These are phyloP conservation scores for Microtus richardsoni DNA, from an alignment of 2,113 vertebrate species.

Conservation along the genomic window DNA sequence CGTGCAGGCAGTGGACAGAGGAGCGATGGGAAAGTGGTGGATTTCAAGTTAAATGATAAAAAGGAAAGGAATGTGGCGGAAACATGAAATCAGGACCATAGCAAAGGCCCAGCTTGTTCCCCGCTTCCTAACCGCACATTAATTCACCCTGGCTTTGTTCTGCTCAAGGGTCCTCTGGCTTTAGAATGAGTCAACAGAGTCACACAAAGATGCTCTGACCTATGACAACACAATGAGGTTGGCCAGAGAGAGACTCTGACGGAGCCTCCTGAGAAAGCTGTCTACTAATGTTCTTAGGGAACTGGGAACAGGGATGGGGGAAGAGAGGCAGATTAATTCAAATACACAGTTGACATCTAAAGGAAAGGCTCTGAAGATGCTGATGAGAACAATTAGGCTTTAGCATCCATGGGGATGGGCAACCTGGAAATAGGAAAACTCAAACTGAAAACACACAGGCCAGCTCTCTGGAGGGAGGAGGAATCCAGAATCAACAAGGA, in stretches of 20 bases:
- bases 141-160: slow-evolving; percentile 55
- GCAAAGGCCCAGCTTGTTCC: neutral
- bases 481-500: slow-evolving; percentile 63
- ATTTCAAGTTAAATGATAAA: slow-evolving; percentile 46
- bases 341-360: slow-evolving; percentile 66
- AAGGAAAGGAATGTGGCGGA: slow-evolving; percentile 64
- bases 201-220: slow-evolving; percentile 15
- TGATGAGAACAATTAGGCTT: slow-evolving; percentile 60
- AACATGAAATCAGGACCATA: slow-evolving; percentile 45
- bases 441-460: slow-evolving; percentile 63
- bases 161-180: neutral
- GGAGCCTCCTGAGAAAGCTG: neutral
- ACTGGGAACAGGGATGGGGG: slow-evolving; percentile 48
- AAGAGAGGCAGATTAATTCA: slow-evolving; percentile 77
- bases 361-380: slow-evolving; percentile 64
- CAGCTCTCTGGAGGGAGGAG: neutral
- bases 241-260: neutral
- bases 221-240: neutral
- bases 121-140: slow-evolving; percentile 43
- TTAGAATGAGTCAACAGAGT: neutral
- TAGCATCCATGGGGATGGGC: slow-evolving; percentile 40
- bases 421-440: slow-evolving; percentile 73
- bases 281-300: slow-evolving; percentile 71
- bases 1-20: slow-evolving; percentile 9
- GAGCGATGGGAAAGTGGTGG: neutral